Evolutionary conservation across 2,888 invertebrate genomes (phyloP).

Genomic region (Quadriops clusia): DNA sequence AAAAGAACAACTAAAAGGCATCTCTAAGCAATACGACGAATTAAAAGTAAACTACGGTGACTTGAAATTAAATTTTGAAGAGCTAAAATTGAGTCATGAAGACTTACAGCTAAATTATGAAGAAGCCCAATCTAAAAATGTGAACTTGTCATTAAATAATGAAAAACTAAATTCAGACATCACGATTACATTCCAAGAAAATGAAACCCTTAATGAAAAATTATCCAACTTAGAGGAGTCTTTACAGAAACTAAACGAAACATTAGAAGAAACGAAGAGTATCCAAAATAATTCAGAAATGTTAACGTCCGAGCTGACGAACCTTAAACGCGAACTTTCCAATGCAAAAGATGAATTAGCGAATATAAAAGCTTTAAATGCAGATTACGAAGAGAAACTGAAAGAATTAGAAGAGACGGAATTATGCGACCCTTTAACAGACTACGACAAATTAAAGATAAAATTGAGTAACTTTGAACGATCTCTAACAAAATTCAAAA

Average conservation of each 20-base stretch:
- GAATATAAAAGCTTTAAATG: conserved; percentile 1
- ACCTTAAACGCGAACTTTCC: conserved; percentile 1
- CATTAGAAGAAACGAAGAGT: conserved; percentile 1
- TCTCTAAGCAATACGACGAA: conserved; percentile 5
- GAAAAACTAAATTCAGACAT: conserved; percentile 1
- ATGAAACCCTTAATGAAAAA: conserved; percentile 5
- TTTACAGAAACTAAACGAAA: conserved; percentile 1
- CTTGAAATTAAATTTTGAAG: conserved; percentile 5
- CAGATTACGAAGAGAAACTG: conserved; percentile 2
- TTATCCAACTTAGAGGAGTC: too few species aligned
- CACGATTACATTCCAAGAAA: conserved; percentile 9
- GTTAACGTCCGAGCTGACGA: conserved; percentile 1
- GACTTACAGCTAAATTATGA: conserved; percentile 1
- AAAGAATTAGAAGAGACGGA: conserved; percentile 4
- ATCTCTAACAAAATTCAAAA: conserved; percentile 3
- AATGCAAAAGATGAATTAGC: conserved; percentile 4
- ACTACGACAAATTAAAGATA: too few species aligned
- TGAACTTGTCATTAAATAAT: conserved; percentile 6
- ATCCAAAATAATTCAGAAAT: not conserved
- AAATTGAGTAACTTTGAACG: not conserved
- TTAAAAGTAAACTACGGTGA: conserved; percentile 2
- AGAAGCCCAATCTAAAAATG: conserved; percentile 4
- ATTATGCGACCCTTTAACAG: too few species aligned
- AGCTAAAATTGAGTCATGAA: conserved; percentile 3
- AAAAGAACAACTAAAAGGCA: conserved; percentile 3